Percentiles rank a stretch among this genome's conserved stretches.
These are phyloP conservation scores for Eupithecia pulchellata DNA, from an alignment of 2,888 invertebrate species.

Conservation along the genomic window DNA sequence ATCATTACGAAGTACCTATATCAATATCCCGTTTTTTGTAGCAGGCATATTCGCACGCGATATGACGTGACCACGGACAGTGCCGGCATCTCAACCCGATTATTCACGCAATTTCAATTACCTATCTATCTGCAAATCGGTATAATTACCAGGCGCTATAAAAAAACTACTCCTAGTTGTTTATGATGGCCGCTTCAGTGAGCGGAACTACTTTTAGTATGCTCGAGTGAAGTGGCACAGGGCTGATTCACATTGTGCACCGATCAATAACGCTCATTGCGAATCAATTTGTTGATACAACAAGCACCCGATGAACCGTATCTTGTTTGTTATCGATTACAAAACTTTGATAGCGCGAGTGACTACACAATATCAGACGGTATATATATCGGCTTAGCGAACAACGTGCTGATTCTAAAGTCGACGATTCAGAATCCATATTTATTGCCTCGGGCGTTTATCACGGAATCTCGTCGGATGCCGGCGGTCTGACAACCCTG, in stretches of 20 bases:
- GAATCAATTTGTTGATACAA: conserved; percentile 36
- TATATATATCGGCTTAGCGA: conserved; percentile 17
- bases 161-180: conserved; percentile 37
- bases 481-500: conserved; percentile 54
- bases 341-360: conserved; percentile 29
- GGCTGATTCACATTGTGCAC: conserved; percentile 35
- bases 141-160: conserved; percentile 57
- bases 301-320: conserved; percentile 28
- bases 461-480: conserved; percentile 39
- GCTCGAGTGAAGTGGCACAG: conserved; percentile 32
- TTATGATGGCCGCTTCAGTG: conserved; percentile 41
- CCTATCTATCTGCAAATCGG: conserved; percentile 55
- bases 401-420: conserved; percentile 34
- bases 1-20: conserved; percentile 44
- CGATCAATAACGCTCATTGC: conserved; percentile 33
- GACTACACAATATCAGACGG: conserved; percentile 23
- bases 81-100: conserved; percentile 59
- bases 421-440: conserved; percentile 37
- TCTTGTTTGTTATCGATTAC: conserved; percentile 31
- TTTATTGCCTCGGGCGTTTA: conserved; percentile 40
- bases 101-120: conserved; percentile 74
- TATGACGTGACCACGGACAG: conserved; percentile 65
- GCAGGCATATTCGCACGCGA: conserved; percentile 65
- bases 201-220: conserved; percentile 28
- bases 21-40: conserved; percentile 53